Percentiles rank a stretch among this genome's conserved stretches.
phyloP scores from a whole-genome alignment of 30 jellyfish, hydroid and myxozoan genomes.

The Sanderia malayensis region DNA sequence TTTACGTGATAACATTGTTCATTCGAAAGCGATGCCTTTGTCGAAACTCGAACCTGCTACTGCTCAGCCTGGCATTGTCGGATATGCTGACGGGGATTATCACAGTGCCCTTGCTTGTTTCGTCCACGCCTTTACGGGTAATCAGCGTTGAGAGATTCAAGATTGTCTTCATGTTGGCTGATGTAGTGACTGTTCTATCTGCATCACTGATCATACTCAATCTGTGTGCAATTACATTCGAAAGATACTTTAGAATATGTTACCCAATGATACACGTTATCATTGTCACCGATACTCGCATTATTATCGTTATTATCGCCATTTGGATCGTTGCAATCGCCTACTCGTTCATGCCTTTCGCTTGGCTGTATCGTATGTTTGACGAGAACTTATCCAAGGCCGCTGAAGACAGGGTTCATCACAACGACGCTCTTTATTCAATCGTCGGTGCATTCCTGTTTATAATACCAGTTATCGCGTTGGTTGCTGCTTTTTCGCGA shows the following conservation, averaged over 20 bases:
- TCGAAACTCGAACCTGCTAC: constrained; percentile 35
- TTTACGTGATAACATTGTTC: constrained; percentile 50
- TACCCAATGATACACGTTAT: constrained; percentile 45
- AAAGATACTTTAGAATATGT: constrained; percentile 55
- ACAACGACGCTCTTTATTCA: constrained; percentile 27
- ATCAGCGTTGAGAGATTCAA: constrained; percentile 6
- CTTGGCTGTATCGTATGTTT: constrained; percentile 53
- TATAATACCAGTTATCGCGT: constrained; percentile 34
- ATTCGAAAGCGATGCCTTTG: constrained; percentile 58
- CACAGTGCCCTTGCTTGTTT: constrained; percentile 51
- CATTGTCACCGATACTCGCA: constrained; percentile 1
- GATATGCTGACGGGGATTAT: constrained; percentile 66
- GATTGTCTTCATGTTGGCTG: constrained; percentile 42
- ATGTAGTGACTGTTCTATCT: constrained; percentile 44
- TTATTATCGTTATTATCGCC: constrained; percentile 9
- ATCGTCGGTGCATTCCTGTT: constrained; percentile 44
- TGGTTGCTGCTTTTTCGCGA: constrained; percentile 46
- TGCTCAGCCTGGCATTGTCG: constrained; percentile 58
- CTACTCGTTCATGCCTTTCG: constrained; percentile 35
- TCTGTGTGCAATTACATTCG: constrained; percentile 52
- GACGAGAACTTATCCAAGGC: constrained; percentile 18
- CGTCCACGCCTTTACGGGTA: constrained; percentile 7
- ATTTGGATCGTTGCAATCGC: constrained; percentile 41
- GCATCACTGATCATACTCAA: constrained; percentile 49
- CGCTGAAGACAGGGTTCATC: neutral